Conservation (phyloP, 1,140 invertebrate genomes). For the Drosophila willistoni region DNA sequence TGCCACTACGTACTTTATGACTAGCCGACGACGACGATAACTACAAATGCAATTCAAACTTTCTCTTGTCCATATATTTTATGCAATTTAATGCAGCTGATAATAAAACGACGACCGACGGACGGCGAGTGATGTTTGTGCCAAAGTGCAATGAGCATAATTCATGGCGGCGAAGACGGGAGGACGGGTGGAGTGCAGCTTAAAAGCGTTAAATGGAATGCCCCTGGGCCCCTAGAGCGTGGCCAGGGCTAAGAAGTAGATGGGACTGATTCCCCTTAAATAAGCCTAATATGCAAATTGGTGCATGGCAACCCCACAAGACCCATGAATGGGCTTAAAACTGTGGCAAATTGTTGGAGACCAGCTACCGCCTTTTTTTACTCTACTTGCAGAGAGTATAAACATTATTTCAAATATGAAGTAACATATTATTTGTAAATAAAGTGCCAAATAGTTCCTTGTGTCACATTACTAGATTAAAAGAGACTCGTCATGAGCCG, state of each 20-base stretch:
- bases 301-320: constrained; percentile 14
- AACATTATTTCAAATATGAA: neutral
- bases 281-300: constrained; percentile 63
- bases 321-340: constrained; percentile 42
- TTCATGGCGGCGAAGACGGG: constrained; percentile 38
- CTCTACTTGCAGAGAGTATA: neutral
- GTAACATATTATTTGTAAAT: too few species aligned
- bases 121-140: constrained; percentile 48
- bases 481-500: too few species aligned
- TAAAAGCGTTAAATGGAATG: constrained; percentile 69
- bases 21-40: constrained; percentile 38
- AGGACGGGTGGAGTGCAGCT: constrained; percentile 32
- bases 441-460: too few species aligned
- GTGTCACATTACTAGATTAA: too few species aligned
- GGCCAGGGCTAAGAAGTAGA: constrained; percentile 8
- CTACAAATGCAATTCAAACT: constrained; percentile 53
- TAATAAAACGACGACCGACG: constrained; percentile 50
- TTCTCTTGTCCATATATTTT: constrained; percentile 58
- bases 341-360: constrained; percentile 58
- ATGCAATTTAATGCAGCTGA: constrained; percentile 74
- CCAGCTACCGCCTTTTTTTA: neutral
- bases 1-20: constrained; percentile 45
- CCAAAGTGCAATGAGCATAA: constrained; percentile 67
- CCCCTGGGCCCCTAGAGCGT: neutral
- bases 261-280: constrained; percentile 40